Evolutionary conservation across 2,888 invertebrate species (phyloP).

Genomic region (Nowickia ferox): DNA sequence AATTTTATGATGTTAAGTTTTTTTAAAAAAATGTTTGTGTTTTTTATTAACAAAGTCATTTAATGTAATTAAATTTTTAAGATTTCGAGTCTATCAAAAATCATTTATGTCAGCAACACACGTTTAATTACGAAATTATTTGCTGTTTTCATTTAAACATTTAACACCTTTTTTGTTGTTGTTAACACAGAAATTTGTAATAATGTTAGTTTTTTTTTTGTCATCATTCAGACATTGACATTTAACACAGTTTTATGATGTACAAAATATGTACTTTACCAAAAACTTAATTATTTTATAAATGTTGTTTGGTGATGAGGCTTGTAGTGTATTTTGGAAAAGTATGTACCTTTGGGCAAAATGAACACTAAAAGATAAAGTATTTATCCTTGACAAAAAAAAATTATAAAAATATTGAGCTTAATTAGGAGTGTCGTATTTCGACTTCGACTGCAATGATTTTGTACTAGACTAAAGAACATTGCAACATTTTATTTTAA

Average conservation of each 20-base stretch:
- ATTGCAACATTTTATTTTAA: too few relatives aligned
- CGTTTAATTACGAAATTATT: conserved; percentile 59
- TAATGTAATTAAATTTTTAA: conserved; percentile 44
- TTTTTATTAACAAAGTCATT: conserved; percentile 58
- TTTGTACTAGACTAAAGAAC: too few relatives aligned
- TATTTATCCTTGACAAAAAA: too few relatives aligned
- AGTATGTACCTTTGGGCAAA: background rate
- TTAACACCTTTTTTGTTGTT: conserved; percentile 52
- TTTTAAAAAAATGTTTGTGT: conserved; percentile 38
- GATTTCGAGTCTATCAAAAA: conserved; percentile 22
- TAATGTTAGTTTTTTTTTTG: conserved; percentile 3
- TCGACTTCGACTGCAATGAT: too few relatives aligned
- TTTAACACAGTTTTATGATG: background rate
- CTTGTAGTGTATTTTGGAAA: background rate
- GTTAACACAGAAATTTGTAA: background rate
- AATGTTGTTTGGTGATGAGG: background rate
- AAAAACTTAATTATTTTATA: background rate
- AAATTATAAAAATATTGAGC: too few relatives aligned
- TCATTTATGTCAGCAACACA: conserved; percentile 38
- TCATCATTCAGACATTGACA: conserved; percentile 25
- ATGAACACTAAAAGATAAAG: too few relatives aligned
- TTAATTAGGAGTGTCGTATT: too few relatives aligned
- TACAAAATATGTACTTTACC: background rate
- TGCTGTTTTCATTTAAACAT: conserved; percentile 17
- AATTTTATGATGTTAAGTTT: conserved; percentile 11